Evolutionary conservation across 2,888 invertebrate genomes (phyloP).

Genomic region (Chymomyza procnemis): DNA sequence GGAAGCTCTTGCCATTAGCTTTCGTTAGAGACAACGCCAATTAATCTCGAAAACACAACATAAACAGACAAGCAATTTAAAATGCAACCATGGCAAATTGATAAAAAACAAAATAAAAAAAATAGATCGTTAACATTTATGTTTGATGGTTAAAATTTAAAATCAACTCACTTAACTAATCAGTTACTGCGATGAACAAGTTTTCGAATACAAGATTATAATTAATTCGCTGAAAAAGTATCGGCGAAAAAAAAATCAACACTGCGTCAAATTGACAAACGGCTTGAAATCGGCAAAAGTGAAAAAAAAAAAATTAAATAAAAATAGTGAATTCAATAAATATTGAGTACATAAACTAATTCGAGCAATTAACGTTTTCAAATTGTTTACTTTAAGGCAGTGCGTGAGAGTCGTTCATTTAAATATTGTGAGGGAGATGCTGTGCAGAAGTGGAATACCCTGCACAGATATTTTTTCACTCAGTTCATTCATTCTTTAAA

Average conservation of each 20-base stretch:
- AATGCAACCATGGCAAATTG: no score
- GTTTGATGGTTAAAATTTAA: neutral
- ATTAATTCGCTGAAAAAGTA: neutral
- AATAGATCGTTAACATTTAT: no score
- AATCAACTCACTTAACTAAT: neutral
- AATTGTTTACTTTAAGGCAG: neutral
- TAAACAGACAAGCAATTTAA: no score
- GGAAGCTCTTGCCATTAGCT: no score
- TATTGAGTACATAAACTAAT: constrained; percentile 9
- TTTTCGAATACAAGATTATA: neutral
- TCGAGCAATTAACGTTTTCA: neutral
- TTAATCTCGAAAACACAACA: no score
- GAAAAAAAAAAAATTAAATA: constrained; percentile 36
- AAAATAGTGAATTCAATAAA: constrained; percentile 28
- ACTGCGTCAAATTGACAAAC: constrained; percentile 42
- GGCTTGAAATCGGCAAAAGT: constrained; percentile 34
- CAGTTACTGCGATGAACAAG: neutral
- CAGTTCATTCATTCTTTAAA: no score
- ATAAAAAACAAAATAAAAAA: no score
- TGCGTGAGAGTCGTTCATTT: no score
- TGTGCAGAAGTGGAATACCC: no score
- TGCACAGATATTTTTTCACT: no score
- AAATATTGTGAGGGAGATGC: no score
- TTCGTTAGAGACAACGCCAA: no score
- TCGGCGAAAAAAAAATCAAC: neutral